Base-by-base conservation (phyloP, 1,140 invertebrate species). In the Saxidomus purpurata region DNA sequence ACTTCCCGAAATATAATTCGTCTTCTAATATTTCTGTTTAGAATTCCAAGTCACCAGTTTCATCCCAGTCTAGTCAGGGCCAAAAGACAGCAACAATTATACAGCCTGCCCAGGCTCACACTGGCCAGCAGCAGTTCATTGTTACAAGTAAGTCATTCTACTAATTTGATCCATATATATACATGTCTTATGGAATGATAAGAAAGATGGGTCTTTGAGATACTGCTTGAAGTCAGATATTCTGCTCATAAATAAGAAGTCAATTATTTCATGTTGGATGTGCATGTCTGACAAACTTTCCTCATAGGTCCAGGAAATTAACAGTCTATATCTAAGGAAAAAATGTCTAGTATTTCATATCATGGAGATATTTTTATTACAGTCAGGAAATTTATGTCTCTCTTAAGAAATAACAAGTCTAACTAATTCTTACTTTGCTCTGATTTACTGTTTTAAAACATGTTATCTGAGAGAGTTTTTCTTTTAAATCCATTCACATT, bases 81-180 rank as follows among this genome's bases (percentile, higher is more conserved):
- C 92, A 93, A 49, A 93, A 93, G 81, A 92, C 93, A 49, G 93
- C 94, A 13, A 95, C 95, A n/a, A 95, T 95, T 69, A 94, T 95
- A 38, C 95, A 95, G 91, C 93, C 95, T 36, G 91, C 95, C 13
- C 93, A 94, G 67, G 90, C 94, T 38, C 94, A 94, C 86, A 80
- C 91, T 34, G 92, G 92, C 17, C 87, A 87, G 47, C 95, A 95
- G 67, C 95, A 95, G 91, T 95, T 94, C 87, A 95, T 96, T 90
- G 94, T 95, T 49, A 95, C 95, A 77, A 94, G 95, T 95, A 93
- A 93, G 94, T 92, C n/a, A n/a, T n/a, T n/a, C n/a, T n/a, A n/a
- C n/a, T n/a, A n/a, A n/a, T n/a, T n/a, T n/a, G n/a, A n/a, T n/a
- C n/a, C n/a, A n/a, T n/a, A n/a, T n/a, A n/a, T n/a, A n/a, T n/a